Conservation (phyloP, 2,113 vertebrate genomes). For the Tor tambroides region DNA sequence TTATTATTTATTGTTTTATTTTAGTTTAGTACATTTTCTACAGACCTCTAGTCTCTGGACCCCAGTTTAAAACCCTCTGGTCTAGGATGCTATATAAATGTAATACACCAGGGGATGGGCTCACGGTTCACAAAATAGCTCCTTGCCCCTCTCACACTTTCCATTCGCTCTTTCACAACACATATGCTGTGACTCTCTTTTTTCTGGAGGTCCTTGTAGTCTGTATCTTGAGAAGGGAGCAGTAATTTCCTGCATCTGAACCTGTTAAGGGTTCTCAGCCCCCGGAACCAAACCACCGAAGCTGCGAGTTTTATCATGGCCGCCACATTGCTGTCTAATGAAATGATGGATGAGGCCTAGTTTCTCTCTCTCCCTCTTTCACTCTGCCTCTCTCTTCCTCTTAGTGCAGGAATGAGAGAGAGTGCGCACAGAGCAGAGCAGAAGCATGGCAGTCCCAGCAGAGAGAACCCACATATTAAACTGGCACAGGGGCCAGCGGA, state of each 20-base stretch:
- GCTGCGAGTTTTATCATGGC: slow-evolving; percentile 47
- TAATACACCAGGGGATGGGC: neutral
- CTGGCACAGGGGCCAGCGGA: slow-evolving; percentile 42
- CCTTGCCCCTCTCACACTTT: neutral
- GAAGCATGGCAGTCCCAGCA: slow-evolving; percentile 47
- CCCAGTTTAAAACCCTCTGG: neutral
- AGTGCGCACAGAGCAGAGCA: slow-evolving; percentile 44
- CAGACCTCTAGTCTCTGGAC: neutral
- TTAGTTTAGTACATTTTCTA: neutral
- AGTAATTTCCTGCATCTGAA: slow-evolving; percentile 46
- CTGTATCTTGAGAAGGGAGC: slow-evolving; percentile 57
- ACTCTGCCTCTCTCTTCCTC: slow-evolving; percentile 1
- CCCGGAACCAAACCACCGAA: slow-evolving; percentile 45
- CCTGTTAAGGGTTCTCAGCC: slow-evolving; percentile 42
- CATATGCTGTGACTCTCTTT: neutral
- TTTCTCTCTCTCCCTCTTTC: slow-evolving; percentile 56
- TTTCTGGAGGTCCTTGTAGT: slow-evolving; percentile 25
- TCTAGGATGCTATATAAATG: neutral
- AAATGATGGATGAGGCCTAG: slow-evolving; percentile 64
- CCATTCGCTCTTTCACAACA: neutral
- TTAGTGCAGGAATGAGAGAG: slow-evolving; percentile 4
- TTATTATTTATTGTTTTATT: neutral
- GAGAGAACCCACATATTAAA: slow-evolving; percentile 45
- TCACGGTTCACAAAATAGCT: slow-evolving; percentile 16
- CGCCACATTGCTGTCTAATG: slow-evolving; percentile 55